These are phyloP conservation scores for Serranus cabrilla DNA, from an alignment of 2,797 vertebrate genomes.

Conservation along the genomic window DNA sequence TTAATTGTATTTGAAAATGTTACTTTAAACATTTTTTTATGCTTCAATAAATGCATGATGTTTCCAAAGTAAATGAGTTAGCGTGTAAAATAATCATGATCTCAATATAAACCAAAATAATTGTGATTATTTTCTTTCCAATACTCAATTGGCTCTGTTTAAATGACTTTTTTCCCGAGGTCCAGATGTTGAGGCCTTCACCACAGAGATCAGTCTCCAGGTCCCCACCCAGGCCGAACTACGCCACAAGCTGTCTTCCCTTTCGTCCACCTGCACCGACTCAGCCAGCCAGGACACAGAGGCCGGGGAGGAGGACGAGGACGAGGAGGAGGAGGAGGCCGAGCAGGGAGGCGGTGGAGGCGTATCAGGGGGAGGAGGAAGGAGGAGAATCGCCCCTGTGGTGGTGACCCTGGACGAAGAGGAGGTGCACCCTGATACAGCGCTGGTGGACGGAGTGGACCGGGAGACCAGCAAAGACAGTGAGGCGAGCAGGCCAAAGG, in stretches of 20 bases:
- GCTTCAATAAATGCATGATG: too few relatives aligned
- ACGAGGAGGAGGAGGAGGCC: constrained; percentile 77
- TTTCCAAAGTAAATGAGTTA: too few relatives aligned
- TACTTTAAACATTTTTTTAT: too few relatives aligned
- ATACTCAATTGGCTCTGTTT: neutral
- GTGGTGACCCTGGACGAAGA: constrained; percentile 86
- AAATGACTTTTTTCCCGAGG: constrained; percentile 69
- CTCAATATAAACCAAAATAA: too few relatives aligned
- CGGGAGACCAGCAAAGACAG: constrained; percentile 70
- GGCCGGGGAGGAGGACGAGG: constrained; percentile 84
- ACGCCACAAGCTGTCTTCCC: constrained; percentile 87
- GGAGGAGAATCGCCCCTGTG: constrained; percentile 65
- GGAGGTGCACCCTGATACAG: constrained; percentile 90
- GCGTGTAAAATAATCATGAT: too few relatives aligned
- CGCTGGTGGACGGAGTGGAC: constrained; percentile 76
- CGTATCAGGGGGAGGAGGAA: constrained; percentile 36
- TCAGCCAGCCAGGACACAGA: constrained; percentile 88
- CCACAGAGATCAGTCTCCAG: constrained; percentile 90
- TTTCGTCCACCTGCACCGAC: constrained; percentile 88
- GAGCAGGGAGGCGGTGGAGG: constrained; percentile 75
- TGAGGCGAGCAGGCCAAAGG: constrained; percentile 59
- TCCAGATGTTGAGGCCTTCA: constrained; percentile 84
- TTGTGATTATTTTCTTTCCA: too few relatives aligned
- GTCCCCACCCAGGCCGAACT: constrained; percentile 89
- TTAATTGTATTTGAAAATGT: too few relatives aligned